Base-by-base conservation (phyloP, 2,113 vertebrate species). In the Phodopus roborovskii region DNA sequence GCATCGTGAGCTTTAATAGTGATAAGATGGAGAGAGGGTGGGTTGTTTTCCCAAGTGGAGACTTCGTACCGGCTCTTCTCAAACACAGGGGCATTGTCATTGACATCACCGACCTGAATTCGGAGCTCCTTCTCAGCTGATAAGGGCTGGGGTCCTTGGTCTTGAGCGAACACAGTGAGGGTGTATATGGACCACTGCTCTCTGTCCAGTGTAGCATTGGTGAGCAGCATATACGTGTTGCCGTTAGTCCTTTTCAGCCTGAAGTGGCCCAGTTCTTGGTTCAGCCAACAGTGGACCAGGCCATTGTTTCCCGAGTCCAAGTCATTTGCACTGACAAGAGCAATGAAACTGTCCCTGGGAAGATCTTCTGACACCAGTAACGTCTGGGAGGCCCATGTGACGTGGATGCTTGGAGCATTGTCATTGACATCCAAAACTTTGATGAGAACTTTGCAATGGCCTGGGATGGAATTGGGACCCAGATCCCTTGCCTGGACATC, bases 1-100 rank as follows among this genome's bases (percentile, higher is more conserved):
- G 98, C 97, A 48, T 99, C 99, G 0, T 98, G 97, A 92, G 99
- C 99, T 24, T 75, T 96, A n/a, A 99, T 87, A 0, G 98, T 99
- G 82, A 99, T 98, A 70, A 99, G 97, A 1, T 98, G 97, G 66
- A 98, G 96, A 7, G 98, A 98, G 0, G 97, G 98, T 0, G 85
- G 39, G 0, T 98, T 99, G 96, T 99, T 99, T 97, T 99, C 99
- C 7, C 97, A 90, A 5, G 99, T 93, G 2, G 98, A 98, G 6
- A 97, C 98, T 88, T 98, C 98, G 0, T 99, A 99, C 58, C 94
- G 24, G 2, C 95, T 97, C 82, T 95, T 96, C 45, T 99, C 99
- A 10, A 99, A 99, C 45, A 98, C 96, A 0, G 99, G 99, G 1
- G 99, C 97, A 0, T 99, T 99, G 98, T 99, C 99, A 0, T 99